Evolutionary conservation across 1,140 invertebrate genomes (phyloP).

Genomic region (Panagrolaimus sp.): DNA sequence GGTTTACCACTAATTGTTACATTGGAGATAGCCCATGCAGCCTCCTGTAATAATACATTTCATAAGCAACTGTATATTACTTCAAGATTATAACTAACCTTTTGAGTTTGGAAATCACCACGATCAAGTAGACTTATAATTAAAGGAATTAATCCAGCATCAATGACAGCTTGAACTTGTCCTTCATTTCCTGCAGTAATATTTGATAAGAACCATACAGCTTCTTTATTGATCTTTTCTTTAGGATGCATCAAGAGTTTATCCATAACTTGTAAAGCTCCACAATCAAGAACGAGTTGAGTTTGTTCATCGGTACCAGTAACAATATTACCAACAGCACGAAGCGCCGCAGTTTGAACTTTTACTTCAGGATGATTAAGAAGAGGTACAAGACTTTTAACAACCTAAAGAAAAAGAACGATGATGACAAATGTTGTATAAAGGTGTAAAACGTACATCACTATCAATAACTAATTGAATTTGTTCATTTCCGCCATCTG

Average conservation of each 20-base stretch:
- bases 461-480: conserved; percentile 96
- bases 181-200: conserved; percentile 94
- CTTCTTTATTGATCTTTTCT: conserved; percentile 82
- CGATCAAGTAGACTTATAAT: conserved; percentile 83
- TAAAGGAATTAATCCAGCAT: conserved; percentile 83
- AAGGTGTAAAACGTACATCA: conserved; percentile 63
- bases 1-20: conserved; percentile 90
- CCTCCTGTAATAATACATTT: conserved; percentile 66
- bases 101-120: conserved; percentile 97
- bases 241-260: conserved; percentile 80
- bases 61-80: not conserved
- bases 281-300: conserved; percentile 83
- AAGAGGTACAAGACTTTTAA: conserved; percentile 86
- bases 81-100: conserved; percentile 60
- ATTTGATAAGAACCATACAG: conserved; percentile 97
- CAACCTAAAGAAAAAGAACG: conserved; percentile 59
- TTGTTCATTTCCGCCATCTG: conserved; percentile 94
- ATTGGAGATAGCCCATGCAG: conserved; percentile 97
- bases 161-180: conserved; percentile 94
- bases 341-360: conserved; percentile 86
- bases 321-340: conserved; percentile 96
- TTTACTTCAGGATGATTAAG: conserved; percentile 92
- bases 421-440: conserved; percentile 1
- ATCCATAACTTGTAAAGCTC: conserved; percentile 84
- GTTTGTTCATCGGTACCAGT: conserved; percentile 98